A percentile compares a stretch with the other conserved stretches of the same genome.
phyloP scores from a whole-genome alignment of 2,113 vertebrate species.

The Morone chrysops region DNA sequence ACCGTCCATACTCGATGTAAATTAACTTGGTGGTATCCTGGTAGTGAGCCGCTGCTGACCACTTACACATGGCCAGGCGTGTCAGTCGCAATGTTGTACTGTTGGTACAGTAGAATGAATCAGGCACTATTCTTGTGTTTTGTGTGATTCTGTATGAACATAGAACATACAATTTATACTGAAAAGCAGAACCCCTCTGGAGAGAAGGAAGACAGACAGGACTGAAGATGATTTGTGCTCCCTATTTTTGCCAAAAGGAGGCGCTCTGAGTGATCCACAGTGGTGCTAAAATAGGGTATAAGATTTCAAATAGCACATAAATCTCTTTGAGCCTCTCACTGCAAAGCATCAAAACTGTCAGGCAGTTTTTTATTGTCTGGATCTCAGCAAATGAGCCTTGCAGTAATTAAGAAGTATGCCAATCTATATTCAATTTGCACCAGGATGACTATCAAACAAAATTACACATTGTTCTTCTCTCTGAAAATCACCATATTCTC shows the following conservation, averaged over 20 bases:
- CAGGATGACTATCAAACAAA: constrained; percentile 67
- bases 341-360: constrained; percentile 44
- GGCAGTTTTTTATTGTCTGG: constrained; percentile 57
- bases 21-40: not conserved
- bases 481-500: constrained; percentile 56
- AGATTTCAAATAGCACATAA: constrained; percentile 55
- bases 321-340: constrained; percentile 46
- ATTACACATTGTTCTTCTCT: constrained; percentile 66
- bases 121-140: constrained; percentile 2
- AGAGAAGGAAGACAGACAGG: not conserved
- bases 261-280: constrained; percentile 12
- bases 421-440: constrained; percentile 76
- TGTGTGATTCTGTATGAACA: constrained; percentile 17
- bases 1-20: not conserved
- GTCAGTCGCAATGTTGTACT: not conserved
- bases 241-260: constrained; percentile 32
- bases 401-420: constrained; percentile 72
- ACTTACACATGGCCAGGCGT: not conserved
- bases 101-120: constrained; percentile 14
- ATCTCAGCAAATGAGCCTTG: constrained; percentile 69
- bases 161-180: not conserved
- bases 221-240: constrained; percentile 9
- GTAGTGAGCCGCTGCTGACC: not conserved
- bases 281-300: constrained; percentile 28
- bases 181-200: not conserved